These are phyloP conservation scores for Drosophila insularis DNA, from an alignment of 1,140 invertebrate genomes.

Conservation along the genomic window DNA sequence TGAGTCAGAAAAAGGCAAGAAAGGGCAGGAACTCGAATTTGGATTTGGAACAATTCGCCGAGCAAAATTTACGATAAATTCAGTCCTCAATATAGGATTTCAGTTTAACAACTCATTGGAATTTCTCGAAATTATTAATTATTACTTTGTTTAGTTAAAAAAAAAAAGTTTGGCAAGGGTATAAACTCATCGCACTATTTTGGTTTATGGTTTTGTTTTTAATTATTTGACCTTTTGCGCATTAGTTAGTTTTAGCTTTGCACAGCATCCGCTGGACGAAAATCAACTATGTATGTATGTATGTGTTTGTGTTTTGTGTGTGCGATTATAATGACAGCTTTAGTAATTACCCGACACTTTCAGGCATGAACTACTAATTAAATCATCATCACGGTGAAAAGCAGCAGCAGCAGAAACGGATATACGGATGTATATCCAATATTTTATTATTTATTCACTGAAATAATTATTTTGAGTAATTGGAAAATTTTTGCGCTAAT, in stretches of 20 bases:
- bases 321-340: constrained; percentile 61
- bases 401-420: neutral
- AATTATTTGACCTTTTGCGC: constrained; percentile 42
- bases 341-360: constrained; percentile 67
- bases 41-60: no score
- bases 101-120: no score
- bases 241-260: constrained; percentile 18
- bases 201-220: constrained; percentile 3
- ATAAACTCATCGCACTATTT: no score
- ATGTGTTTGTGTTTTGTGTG: neutral
- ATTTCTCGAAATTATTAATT: no score
- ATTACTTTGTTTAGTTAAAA: no score
- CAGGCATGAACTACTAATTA: constrained; percentile 61
- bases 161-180: no score
- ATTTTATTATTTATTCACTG: constrained; percentile 35
- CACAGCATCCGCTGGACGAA: constrained; percentile 33
- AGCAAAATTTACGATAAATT: no score
- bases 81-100: no score
- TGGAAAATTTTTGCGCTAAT: neutral
- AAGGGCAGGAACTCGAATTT: no score
- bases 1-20: no score
- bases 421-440: neutral
- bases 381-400: constrained; percentile 31
- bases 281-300: constrained; percentile 15
- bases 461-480: constrained; percentile 34